These are phyloP conservation scores for Zaprionus taronus DNA, from an alignment of 1,140 invertebrate genomes.

Conservation along the genomic window DNA sequence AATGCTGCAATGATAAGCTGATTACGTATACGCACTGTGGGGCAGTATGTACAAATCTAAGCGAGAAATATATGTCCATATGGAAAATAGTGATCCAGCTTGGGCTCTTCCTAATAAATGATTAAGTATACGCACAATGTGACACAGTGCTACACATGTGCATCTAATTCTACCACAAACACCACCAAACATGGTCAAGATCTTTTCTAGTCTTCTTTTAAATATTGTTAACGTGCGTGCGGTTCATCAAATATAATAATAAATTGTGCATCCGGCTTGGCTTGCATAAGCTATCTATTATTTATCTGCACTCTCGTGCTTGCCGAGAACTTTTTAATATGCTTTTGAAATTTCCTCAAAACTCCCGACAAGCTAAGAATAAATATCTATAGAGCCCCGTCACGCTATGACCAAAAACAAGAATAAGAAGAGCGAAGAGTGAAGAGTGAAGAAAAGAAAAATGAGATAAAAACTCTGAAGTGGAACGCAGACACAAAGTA, in stretches of 20 bases:
- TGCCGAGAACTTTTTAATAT: slow-evolving; percentile 68
- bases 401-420: slow-evolving; percentile 8
- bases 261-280: slow-evolving; percentile 42
- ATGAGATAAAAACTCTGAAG: slow-evolving; percentile 33
- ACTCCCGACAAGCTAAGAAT: slow-evolving; percentile 50
- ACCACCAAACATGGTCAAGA: too few species aligned
- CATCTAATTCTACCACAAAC: not conserved
- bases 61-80: too few species aligned
- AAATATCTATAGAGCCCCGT: slow-evolving; percentile 56
- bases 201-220: too few species aligned
- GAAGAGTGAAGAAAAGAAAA: not conserved
- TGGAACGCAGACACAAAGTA: slow-evolving; percentile 27
- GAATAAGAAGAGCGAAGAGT: not conserved
- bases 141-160: not conserved
- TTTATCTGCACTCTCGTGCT: slow-evolving; percentile 32
- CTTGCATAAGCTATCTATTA: slow-evolving; percentile 45
- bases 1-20: slow-evolving; percentile 5
- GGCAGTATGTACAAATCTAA: too few species aligned
- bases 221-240: too few species aligned
- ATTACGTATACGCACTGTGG: slow-evolving; percentile 48
- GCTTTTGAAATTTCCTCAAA: slow-evolving; percentile 55
- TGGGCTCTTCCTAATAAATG: too few species aligned
- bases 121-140: too few species aligned
- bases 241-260: slow-evolving; percentile 39
- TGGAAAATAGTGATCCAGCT: too few species aligned